These are phyloP conservation scores for Pangasius sanitwongsei DNA, from an alignment of 2,797 vertebrate genomes.

Conservation along the genomic window DNA sequence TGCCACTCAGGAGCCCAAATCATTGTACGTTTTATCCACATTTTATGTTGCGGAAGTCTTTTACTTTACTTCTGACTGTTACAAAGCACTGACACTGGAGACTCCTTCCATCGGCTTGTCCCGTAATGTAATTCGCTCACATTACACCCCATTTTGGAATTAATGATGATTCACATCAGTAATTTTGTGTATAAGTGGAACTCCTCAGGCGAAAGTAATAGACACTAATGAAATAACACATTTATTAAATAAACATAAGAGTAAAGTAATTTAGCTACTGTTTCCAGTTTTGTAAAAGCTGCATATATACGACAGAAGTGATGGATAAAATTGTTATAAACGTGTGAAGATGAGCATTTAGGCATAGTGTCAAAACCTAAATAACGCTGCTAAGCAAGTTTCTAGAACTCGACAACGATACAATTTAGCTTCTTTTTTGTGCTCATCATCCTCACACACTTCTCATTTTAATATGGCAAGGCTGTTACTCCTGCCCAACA, in stretches of 20 bases:
- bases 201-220: too few species aligned
- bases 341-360: too few species aligned
- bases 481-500: background rate
- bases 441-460: too few species aligned
- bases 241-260: too few species aligned
- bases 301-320: too few species aligned
- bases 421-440: background rate
- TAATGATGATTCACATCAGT: too few species aligned
- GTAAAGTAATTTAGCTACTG: too few species aligned
- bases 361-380: too few species aligned
- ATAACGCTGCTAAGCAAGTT: too few species aligned
- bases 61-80: background rate
- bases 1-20: background rate
- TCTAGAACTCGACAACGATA: background rate
- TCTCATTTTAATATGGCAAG: conserved; percentile 14
- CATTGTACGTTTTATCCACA: background rate
- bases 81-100: background rate
- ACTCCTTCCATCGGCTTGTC: background rate
- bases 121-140: background rate
- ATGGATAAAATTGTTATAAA: too few species aligned
- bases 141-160: background rate
- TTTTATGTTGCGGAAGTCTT: background rate
- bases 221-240: too few species aligned
- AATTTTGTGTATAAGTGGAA: background rate
- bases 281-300: too few species aligned